phyloP scores from a whole-genome alignment of 2,888 invertebrate species.

The Eupithecia centaureata region DNA sequence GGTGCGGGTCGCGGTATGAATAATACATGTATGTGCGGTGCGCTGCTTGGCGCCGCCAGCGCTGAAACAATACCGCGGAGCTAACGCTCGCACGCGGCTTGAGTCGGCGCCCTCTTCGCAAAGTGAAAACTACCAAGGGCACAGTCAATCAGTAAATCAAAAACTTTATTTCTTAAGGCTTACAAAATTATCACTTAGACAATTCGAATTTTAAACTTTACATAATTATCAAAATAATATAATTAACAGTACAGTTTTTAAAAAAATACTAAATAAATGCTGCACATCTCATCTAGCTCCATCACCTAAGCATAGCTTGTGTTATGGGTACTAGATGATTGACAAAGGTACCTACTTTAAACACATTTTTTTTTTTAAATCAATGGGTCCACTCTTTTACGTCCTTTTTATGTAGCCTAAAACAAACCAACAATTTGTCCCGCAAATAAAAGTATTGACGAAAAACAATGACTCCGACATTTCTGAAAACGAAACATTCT shows the following conservation, averaged over 20 bases:
- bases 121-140: slow-evolving; percentile 51
- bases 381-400: neutral
- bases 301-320: too few relatives aligned
- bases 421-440: neutral
- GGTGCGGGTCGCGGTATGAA: slow-evolving; percentile 78
- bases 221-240: too few relatives aligned
- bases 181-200: too few relatives aligned
- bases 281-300: too few relatives aligned
- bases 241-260: neutral
- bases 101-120: slow-evolving; percentile 38
- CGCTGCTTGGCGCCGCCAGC: slow-evolving; percentile 56
- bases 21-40: slow-evolving; percentile 67
- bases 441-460: slow-evolving; percentile 4
- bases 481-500: slow-evolving; percentile 57
- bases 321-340: too few relatives aligned
- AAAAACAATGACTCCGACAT: slow-evolving; percentile 28
- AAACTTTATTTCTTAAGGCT: too few relatives aligned
- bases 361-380: neutral
- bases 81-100: slow-evolving; percentile 54
- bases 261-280: too few relatives aligned
- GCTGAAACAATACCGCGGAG: slow-evolving; percentile 65
- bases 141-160: too few relatives aligned
- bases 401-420: neutral
- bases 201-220: too few relatives aligned
- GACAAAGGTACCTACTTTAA: too few relatives aligned